Evolutionary conservation across 1,140 invertebrate genomes (phyloP).

Genomic region (Zaprionus inermis): DNA sequence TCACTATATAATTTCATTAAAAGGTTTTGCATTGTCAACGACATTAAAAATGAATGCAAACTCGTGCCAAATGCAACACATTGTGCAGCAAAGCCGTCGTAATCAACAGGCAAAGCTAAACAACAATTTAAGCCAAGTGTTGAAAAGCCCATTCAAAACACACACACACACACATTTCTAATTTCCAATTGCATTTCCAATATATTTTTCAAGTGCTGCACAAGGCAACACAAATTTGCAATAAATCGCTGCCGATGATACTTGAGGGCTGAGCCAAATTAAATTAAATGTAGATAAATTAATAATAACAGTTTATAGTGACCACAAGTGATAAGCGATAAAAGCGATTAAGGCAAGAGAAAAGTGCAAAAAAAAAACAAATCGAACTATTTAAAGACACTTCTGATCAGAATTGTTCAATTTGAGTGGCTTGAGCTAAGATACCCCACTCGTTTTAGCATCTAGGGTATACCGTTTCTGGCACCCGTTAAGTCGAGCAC

Average conservation of each 20-base stretch:
- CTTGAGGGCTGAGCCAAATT: background rate
- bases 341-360: background rate
- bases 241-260: background rate
- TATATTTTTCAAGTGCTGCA: background rate
- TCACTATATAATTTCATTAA: slow-evolving; percentile 70
- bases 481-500: slow-evolving; percentile 15
- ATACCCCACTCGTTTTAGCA: background rate
- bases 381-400: background rate
- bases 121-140: background rate
- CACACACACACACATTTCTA: background rate
- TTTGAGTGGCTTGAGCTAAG: background rate
- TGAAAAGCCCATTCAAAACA: background rate
- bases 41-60: slow-evolving; percentile 52
- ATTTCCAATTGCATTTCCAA: background rate
- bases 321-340: background rate
- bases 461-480: background rate
- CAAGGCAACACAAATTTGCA: background rate
- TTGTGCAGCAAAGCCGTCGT: too few relatives aligned
- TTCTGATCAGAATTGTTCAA: background rate
- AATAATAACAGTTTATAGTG: background rate
- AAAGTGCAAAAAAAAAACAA: background rate
- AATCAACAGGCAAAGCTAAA: slow-evolving; percentile 37
- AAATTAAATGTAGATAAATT: background rate
- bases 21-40: slow-evolving; percentile 49
- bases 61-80: slow-evolving; percentile 17